Evolutionary conservation across 2,797 vertebrate genomes (phyloP).

Genomic region (Typhlichthys eigenmanni): DNA sequence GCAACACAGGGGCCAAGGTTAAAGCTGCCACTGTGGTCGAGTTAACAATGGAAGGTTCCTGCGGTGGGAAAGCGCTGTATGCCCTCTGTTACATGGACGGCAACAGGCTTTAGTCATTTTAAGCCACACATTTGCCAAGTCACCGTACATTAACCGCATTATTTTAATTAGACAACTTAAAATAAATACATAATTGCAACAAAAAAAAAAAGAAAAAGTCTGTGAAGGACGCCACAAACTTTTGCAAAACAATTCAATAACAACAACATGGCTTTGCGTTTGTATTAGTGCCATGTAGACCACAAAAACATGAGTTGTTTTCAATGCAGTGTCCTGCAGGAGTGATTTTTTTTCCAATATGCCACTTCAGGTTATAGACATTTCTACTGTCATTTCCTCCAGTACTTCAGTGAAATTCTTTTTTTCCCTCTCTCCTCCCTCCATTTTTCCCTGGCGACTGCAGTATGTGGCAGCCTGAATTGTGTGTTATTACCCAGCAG

Average conservation of each 20-base stretch:
- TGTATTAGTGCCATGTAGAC: too few species aligned
- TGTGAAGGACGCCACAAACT: neutral
- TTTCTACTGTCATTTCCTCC: conserved; percentile 83
- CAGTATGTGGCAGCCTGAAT: conserved; percentile 83
- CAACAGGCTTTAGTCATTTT: conserved; percentile 55
- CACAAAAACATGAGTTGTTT: neutral
- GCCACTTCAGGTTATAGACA: conserved; percentile 82
- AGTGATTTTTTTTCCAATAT: conserved; percentile 71
- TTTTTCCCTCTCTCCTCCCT: conserved; percentile 64
- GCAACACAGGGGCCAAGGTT: conserved; percentile 77
- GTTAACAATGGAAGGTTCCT: conserved; percentile 67
- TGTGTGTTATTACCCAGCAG: conserved; percentile 89
- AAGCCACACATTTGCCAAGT: conserved; percentile 33
- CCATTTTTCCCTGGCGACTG: conserved; percentile 76
- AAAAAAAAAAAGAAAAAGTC: neutral
- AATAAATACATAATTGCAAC: neutral
- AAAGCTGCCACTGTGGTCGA: conserved; percentile 68
- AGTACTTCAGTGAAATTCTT: conserved; percentile 85
- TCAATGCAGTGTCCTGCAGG: conserved; percentile 60
- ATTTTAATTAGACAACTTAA: neutral
- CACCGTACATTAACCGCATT: neutral
- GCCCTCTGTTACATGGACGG: conserved; percentile 28
- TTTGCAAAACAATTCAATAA: too few species aligned
- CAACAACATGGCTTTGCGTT: too few species aligned
- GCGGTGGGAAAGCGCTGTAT: conserved; percentile 54